Evolutionary conservation across 1,140 invertebrate species (phyloP), one percentile per base, ranked within the genome.

Genomic region (Anadara kagoshimensis): DNA sequence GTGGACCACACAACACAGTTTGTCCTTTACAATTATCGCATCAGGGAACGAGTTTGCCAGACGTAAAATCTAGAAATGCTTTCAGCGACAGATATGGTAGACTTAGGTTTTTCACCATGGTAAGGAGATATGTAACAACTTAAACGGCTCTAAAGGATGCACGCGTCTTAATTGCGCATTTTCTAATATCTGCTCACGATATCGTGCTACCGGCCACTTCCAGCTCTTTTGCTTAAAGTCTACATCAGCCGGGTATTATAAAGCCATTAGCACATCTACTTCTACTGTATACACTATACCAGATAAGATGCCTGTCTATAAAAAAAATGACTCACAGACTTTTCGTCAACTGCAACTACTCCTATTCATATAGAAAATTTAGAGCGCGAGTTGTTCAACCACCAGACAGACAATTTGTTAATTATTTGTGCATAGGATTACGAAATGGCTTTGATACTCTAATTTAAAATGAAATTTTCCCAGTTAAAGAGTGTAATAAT

Each of bases 401-500:
- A 68, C 69, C 59, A 5, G 53, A 73, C 36, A 59, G 20, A 14
- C 18, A 69, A 16, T 73, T 77, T 63, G 66, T 69, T 4, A 5
- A 26, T 36, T 54, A 63, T 22, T 22, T 76, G 11, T 49, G 36
- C 8, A 22, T 69, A 44, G 69, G 65, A n/a, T 36, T 73, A 10
- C 26, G 20, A 43, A 20, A 56, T 63, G 69, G 75, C 51, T 73
- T 73, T 63, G 45, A 69, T 47, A 58, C 57, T 1, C 5, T 61
- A 0, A 18, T 73, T 11, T 0, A 36, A 24, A 20, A 12, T 12
- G 18, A 11, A 0, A 5, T 22, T 36, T 29, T 20, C 1, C 36
- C 56, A 3, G 29, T 47, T n/a, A 41, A 24, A 11, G 73, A 67
- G 51, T 76, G 74, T 20, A 70, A 71, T 12, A 73, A 73, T 69